phyloP scores from a whole-genome alignment of 2,888 invertebrate species.

The Chironomus riparius region DNA sequence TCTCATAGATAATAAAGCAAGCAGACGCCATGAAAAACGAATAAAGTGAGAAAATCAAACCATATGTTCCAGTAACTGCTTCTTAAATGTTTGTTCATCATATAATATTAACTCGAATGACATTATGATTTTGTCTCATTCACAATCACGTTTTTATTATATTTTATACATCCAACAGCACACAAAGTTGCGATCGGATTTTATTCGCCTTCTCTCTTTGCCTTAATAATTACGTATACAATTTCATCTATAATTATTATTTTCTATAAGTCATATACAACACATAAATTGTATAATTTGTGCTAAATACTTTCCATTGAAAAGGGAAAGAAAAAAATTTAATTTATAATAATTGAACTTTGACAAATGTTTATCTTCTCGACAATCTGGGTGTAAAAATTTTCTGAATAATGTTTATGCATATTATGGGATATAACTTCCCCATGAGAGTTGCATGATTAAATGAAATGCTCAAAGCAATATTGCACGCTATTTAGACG shows the following conservation, averaged over 20 bases:
- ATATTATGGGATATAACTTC: not conserved
- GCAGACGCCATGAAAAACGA: not conserved
- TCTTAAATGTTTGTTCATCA: slow-evolving; percentile 14
- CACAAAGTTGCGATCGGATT: no score
- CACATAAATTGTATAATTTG: not conserved
- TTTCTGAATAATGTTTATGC: not conserved
- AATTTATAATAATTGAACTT: slow-evolving; percentile 22
- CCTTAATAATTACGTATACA: no score
- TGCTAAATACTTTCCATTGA: not conserved
- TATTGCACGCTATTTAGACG: no score
- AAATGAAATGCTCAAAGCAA: no score
- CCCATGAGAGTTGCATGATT: not conserved
- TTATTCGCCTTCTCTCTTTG: no score
- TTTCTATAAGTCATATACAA: not conserved
- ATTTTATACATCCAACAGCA: no score
- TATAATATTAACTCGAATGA: slow-evolving; percentile 10
- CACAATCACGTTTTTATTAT: slow-evolving; percentile 6
- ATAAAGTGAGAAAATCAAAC: slow-evolving; percentile 18
- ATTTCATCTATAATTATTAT: slow-evolving; percentile 13
- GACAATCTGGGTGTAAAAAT: slow-evolving; percentile 17
- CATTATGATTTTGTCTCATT: not conserved
- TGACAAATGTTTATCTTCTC: slow-evolving; percentile 23
- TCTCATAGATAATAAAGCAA: no score
- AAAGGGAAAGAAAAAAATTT: not conserved
- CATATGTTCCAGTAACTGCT: slow-evolving; percentile 12